Evolutionary conservation across 2,888 invertebrate species (phyloP), one percentile per base, ranked within the genome.

Genomic region (Nemurella pictetii): DNA sequence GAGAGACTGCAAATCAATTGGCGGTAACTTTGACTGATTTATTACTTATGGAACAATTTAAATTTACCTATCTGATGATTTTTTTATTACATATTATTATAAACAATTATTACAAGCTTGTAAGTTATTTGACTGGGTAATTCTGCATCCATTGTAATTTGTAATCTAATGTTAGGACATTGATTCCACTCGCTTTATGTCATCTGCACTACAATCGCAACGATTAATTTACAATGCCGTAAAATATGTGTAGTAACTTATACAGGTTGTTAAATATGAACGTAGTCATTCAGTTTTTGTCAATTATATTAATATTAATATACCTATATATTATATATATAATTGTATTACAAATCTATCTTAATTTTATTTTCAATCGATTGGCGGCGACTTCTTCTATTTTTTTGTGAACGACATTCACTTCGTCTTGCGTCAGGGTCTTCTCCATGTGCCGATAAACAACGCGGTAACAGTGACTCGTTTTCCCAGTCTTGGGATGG

Each of bases 381-480:
- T 27, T 36, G 4, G 80, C n/a, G 25, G 86, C 87, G 0, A 93
- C 93, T 15, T 92, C 91, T 20, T 92, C 90, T 86, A 99, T 97
- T 88, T 93, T 90, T 87, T 93, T 91, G 89, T 99, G 99, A n/a
- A 98, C 90, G 81, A 91, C 88, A 90, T 96, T 97, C 0, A 97
- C 98, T 92, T 99, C 98, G 0, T 92, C 92, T 89, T 98, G 96
- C 0, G 94, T 96, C 73, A 99, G 91, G 0, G 97, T 97, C 86
- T 94, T 94, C 89, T 98, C 97, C 94, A 98, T 94, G 89, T 98
- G 98, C 83, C 99, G 93, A 89, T 99, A 99, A 0, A 95, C 92
- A 87, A 99, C 97, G 87, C 95, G 93, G 90, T 97, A 99, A 89
- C 98, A 98, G 85, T 98, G 94, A 87, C 99, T 99, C 32, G 91